Percentiles rank a stretch among this genome's conserved stretches.
phyloP scores from a whole-genome alignment of 2,797 vertebrate genomes.

The Morelia viridis region DNA sequence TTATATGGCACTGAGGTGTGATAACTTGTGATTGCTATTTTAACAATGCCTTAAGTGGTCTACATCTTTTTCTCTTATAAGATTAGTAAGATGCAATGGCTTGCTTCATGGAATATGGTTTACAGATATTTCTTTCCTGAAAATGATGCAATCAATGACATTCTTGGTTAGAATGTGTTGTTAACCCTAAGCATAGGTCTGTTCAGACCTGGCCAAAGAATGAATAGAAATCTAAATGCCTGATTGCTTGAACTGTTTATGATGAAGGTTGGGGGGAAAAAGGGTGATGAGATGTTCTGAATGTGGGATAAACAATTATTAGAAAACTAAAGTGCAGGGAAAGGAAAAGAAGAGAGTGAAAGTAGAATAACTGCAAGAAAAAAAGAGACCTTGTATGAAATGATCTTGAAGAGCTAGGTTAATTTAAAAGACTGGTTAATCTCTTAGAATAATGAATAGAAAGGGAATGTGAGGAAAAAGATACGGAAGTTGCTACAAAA shows the following conservation, averaged over 20 bases:
- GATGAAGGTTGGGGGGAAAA: not conserved
- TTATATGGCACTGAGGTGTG: not conserved
- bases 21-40: not conserved
- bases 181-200: not conserved
- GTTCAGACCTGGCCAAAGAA: not conserved
- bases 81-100: not conserved
- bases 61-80: not conserved
- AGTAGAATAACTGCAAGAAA: not conserved
- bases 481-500: not conserved
- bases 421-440: not conserved
- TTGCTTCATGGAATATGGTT: not conserved
- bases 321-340: not conserved
- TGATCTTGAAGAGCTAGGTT: not conserved
- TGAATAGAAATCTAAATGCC: not conserved
- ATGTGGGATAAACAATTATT: not conserved
- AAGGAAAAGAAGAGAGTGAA: not conserved
- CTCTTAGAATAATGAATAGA: not conserved
- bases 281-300: not conserved
- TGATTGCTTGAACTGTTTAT: not conserved
- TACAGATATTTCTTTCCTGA: not conserved
- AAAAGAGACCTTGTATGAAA: not conserved
- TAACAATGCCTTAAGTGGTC: not conserved
- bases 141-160: not conserved
- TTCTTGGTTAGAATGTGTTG: not conserved
- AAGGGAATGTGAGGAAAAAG: not conserved